phyloP scores from a whole-genome alignment of 2,797 vertebrate genomes.

The Typhlichthys eigenmanni region DNA sequence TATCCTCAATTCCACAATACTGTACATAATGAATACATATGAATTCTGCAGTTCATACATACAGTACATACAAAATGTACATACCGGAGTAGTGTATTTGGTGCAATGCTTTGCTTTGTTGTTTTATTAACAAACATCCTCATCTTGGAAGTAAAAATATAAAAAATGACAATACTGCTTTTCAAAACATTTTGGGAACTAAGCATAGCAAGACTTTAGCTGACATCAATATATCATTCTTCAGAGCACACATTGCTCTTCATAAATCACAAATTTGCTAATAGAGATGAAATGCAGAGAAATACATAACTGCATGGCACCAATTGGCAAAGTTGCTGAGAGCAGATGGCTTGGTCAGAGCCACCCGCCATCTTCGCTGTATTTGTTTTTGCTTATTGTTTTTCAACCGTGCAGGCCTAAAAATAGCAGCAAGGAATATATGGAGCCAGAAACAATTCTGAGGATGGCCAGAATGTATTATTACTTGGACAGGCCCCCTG shows the following conservation, averaged over 20 bases:
- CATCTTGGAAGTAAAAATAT: conserved; percentile 29
- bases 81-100: conserved; percentile 40
- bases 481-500: conserved; percentile 28
- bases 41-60: conserved; percentile 45
- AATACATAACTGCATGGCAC: conserved; percentile 53
- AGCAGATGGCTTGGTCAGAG: conserved; percentile 66
- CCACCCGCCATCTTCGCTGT: conserved; percentile 45
- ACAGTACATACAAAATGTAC: conserved; percentile 40
- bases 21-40: conserved; percentile 36
- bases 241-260: conserved; percentile 58
- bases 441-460: conserved; percentile 39
- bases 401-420: conserved; percentile 55
- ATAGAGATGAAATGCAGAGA: conserved; percentile 44
- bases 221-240: conserved; percentile 36
- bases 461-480: conserved; percentile 34
- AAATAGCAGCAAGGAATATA: conserved; percentile 63
- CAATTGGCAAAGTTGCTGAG: conserved; percentile 56
- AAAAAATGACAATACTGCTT: conserved; percentile 13
- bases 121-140: conserved; percentile 23
- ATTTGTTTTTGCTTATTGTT: conserved; percentile 1
- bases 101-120: conserved; percentile 19
- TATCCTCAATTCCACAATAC: conserved; percentile 32
- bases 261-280: conserved; percentile 54
- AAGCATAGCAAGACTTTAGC: conserved; percentile 19
- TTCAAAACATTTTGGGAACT: conserved; percentile 11